Evolutionary conservation across 2,113 vertebrate genomes (phyloP), one percentile per base, ranked within the genome.

Genomic region (Anthoscopus minutus): DNA sequence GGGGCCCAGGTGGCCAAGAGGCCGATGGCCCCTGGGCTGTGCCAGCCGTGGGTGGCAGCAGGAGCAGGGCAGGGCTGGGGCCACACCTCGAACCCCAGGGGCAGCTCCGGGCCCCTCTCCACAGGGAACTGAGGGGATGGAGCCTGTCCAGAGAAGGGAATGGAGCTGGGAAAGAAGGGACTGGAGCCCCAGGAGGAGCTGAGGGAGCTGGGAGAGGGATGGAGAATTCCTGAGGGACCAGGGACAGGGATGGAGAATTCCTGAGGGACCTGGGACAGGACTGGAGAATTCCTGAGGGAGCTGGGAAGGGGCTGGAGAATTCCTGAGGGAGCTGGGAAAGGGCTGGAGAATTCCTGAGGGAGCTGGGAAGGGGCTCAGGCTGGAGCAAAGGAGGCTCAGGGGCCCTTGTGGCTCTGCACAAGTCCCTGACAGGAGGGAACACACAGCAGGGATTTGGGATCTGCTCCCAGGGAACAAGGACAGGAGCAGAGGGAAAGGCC

Each of bases 91-190:
- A 11, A 8, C 19, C 1, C 47, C 27, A 19, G 3, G 25, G 2
- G 1, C 62, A n/a, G 19, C 5, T 38, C n/a, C 25, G 24, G 61
- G 44, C 17, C 30, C 2, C 11, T 22, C 62, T 31, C 0, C 1
- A 3, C 13, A 58, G 6, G 1, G 7, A 7, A 24, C 0, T 7
- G 19, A 71, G 74, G 40, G n/a, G 48, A n/a, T 47, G 40, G 2
- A 24, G 28, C 0, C 0, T 24, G 44, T 24, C 56, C 27, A 45
- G 45, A 0, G 33, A 2, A 25, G 13, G 30, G 56, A 67, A 33
- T 0, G 0, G 53, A 19, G 37, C 16, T 64, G 61, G 13, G n/a
- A n/a, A n/a, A n/a, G 9, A 19, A 51, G 13, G 27, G 24, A 0
- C 16, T 42, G 35, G 51, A 66, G n/a, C n/a, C n/a, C n/a, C n/a